Percentiles rank a stretch among this genome's conserved stretches.
phyloP scores from a whole-genome alignment of 2,113 vertebrate species.

The Smithornis capensis region DNA sequence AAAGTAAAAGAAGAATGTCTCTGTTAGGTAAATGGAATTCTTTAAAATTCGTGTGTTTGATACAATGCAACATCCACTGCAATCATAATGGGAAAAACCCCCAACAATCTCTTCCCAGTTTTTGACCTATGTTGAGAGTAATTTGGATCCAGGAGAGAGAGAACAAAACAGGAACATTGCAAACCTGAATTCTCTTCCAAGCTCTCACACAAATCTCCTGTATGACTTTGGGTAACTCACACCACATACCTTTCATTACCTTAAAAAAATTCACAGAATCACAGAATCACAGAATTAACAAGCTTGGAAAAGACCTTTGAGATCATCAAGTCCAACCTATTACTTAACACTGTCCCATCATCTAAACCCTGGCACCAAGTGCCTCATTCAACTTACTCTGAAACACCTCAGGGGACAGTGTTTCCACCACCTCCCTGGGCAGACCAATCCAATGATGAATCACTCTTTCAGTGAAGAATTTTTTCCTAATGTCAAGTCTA shows the following conservation, averaged over 20 bases:
- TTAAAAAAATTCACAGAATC: no score
- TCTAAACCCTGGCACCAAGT: no score
- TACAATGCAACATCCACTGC: background rate
- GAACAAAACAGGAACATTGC: background rate
- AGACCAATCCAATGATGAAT: no score
- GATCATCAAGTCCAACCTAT: no score
- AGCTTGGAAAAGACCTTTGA: no score
- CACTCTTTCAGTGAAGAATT: no score
- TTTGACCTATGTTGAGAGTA: background rate
- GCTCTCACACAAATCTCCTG: background rate
- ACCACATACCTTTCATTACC: background rate
- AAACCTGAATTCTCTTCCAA: background rate
- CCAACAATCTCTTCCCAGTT: background rate
- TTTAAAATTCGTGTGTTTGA: background rate
- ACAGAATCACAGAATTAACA: no score
- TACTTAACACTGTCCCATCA: no score
- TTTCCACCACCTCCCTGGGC: no score
- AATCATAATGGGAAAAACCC: fast-evolving
- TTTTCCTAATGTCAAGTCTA: no score
- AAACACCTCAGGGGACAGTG: no score
- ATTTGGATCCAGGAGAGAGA: background rate
- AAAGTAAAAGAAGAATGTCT: background rate
- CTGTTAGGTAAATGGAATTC: background rate
- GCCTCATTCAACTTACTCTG: no score
- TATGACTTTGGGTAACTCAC: background rate